A percentile compares a stretch with the other conserved stretches of the same genome.
These are phyloP conservation scores for Micromesistius poutassou DNA, from an alignment of 2,797 vertebrate species.

Conservation along the genomic window DNA sequence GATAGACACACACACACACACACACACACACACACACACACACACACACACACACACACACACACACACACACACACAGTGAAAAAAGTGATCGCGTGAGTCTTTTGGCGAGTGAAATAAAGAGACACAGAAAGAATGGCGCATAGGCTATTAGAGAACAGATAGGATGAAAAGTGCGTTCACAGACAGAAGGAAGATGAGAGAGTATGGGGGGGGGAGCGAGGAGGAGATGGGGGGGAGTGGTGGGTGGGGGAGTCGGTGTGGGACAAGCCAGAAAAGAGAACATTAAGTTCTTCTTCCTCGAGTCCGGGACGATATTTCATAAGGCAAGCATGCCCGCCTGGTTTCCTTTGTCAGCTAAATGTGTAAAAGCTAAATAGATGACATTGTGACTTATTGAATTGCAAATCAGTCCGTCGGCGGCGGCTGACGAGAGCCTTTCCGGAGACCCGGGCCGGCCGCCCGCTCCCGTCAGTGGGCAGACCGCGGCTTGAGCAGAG, in stretches of 20 bases:
- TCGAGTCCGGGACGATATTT: slow-evolving; percentile 48
- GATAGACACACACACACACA: slow-evolving; percentile 47
- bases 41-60: background rate
- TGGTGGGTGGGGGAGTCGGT: background rate
- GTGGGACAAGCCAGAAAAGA: slow-evolving; percentile 24
- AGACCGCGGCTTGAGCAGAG: background rate
- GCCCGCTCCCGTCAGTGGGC: background rate
- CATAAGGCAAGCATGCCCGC: slow-evolving; percentile 32
- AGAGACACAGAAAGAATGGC: background rate
- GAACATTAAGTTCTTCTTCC: slow-evolving; percentile 44
- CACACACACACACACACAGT: background rate
- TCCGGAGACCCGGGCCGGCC: slow-evolving; percentile 44
- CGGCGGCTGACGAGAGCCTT: slow-evolving; percentile 40
- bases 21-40: slow-evolving; percentile 8
- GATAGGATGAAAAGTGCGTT: background rate
- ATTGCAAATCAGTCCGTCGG: slow-evolving; percentile 65
- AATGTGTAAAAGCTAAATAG: slow-evolving; percentile 65
- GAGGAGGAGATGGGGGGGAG: background rate
- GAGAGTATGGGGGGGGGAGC: background rate
- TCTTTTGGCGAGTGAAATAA: background rate
- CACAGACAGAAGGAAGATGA: background rate
- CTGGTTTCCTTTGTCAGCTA: slow-evolving; percentile 61
- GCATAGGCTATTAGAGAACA: slow-evolving; percentile 1
- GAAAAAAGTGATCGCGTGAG: background rate
- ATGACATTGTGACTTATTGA: slow-evolving; percentile 72